These are phyloP conservation scores for Bactericera cockerelli DNA, from an alignment of 1,140 invertebrate species.

Conservation along the genomic window DNA sequence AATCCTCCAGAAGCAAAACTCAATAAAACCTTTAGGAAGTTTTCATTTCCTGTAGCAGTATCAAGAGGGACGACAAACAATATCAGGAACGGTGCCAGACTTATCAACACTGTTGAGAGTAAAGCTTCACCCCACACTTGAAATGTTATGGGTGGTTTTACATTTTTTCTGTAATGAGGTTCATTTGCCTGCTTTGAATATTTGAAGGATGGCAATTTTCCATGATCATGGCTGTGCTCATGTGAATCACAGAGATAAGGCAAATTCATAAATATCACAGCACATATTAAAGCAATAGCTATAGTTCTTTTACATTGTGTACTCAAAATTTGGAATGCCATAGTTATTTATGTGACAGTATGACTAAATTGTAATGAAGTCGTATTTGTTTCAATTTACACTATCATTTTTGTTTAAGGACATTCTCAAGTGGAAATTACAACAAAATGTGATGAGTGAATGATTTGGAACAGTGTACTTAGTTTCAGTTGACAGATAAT, in stretches of 20 bases:
- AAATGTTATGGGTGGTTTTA: conserved; percentile 25
- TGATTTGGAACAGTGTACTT: too few species aligned
- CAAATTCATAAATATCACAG: conserved; percentile 31
- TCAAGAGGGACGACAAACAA: conserved; percentile 86
- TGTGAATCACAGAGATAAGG: conserved; percentile 30
- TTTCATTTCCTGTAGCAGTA: conserved; percentile 65
- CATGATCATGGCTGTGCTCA: conserved; percentile 29
- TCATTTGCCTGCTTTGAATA: conserved; percentile 57
- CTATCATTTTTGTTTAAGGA: too few species aligned
- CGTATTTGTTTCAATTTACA: too few species aligned
- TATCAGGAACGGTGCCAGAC: conserved; percentile 83
- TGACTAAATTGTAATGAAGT: too few species aligned
- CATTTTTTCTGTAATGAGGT: conserved; percentile 12
- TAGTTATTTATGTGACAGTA: too few species aligned
- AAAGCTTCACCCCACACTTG: conserved; percentile 67
- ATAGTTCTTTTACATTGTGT: conserved; percentile 34
- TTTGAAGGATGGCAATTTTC: conserved; percentile 46
- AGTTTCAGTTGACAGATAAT: too few species aligned
- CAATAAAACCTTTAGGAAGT: conserved; percentile 72
- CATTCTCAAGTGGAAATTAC: too few species aligned
- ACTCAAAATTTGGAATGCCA: conserved; percentile 5
- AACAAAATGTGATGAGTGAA: too few species aligned
- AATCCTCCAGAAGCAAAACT: conserved; percentile 91
- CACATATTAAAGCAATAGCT: conserved; percentile 24
- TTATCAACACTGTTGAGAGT: conserved; percentile 80